Evolutionary conservation across 2,797 vertebrate genomes (phyloP).

Genomic region (Buphagus erythrorhynchus): DNA sequence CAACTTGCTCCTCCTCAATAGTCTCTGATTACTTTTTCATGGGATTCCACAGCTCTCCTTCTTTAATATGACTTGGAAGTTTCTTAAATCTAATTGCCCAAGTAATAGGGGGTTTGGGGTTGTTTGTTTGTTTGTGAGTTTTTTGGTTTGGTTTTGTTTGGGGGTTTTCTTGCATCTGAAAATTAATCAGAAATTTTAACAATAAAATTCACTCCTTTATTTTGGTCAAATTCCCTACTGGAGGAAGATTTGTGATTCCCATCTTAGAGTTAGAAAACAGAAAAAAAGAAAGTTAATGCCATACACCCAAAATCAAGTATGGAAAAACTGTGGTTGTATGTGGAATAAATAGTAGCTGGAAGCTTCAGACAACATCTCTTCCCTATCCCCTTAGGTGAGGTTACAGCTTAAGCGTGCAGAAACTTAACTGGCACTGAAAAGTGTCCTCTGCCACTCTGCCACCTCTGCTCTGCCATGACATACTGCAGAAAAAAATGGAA

Average conservation of each 20-base stretch:
- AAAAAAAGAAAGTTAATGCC: background rate
- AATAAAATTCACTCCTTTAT: background rate
- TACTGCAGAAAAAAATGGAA: background rate
- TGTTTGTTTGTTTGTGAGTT: background rate
- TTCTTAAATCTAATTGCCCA: background rate
- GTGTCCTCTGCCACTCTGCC: background rate
- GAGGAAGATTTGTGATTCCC: background rate
- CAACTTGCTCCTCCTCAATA: background rate
- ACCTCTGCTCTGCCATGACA: background rate
- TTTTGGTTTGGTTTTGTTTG: background rate
- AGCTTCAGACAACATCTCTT: background rate
- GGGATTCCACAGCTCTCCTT: background rate
- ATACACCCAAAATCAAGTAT: background rate
- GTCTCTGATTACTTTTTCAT: background rate
- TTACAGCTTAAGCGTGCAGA: background rate
- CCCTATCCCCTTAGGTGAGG: background rate
- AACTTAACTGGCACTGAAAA: background rate
- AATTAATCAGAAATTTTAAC: background rate
- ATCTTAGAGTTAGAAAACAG: background rate
- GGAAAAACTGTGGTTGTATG: background rate
- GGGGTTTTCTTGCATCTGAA: background rate
- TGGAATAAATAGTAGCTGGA: background rate
- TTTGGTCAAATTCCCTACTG: background rate
- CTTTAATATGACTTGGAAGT: background rate
- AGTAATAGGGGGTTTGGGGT: background rate